Conservation (phyloP, 2,888 invertebrate genomes). For the Lagria hirta region DNA sequence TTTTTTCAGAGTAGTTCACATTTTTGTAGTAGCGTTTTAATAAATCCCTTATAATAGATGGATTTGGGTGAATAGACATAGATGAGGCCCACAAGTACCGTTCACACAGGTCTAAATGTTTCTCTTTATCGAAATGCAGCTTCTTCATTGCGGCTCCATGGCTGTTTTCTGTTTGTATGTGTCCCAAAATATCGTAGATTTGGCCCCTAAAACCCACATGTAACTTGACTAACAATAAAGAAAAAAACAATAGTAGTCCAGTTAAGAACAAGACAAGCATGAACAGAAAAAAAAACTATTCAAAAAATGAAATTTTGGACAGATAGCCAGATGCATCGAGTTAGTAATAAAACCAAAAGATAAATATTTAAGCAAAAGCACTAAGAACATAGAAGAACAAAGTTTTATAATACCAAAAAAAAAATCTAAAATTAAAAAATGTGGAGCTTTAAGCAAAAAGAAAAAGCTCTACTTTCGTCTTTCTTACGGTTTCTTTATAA, state of each 20-base stretch:
- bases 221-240: not conserved
- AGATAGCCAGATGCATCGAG: too few species aligned
- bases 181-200: conserved; percentile 69
- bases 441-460: too few species aligned
- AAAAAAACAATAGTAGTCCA: not conserved
- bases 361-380: too few species aligned
- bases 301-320: too few species aligned
- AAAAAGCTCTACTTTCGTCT: too few species aligned
- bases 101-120: conserved; percentile 58
- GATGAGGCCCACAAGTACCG: conserved; percentile 75
- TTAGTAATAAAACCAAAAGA: too few species aligned
- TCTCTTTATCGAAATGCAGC: conserved; percentile 60
- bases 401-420: not conserved
- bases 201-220: conserved; percentile 63
- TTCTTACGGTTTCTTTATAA: too few species aligned
- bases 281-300: too few species aligned
- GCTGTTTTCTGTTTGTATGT: conserved; percentile 67
- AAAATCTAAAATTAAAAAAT: not conserved
- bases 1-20: conserved; percentile 58
- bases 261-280: too few species aligned
- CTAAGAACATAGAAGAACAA: too few species aligned
- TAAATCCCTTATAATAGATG: conserved; percentile 58
- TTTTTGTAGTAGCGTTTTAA: conserved; percentile 55
- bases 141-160: conserved; percentile 69
- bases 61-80: conserved; percentile 65